Conservation (phyloP, 2,888 invertebrate genomes). For the Exephanes ischioxanthus region DNA sequence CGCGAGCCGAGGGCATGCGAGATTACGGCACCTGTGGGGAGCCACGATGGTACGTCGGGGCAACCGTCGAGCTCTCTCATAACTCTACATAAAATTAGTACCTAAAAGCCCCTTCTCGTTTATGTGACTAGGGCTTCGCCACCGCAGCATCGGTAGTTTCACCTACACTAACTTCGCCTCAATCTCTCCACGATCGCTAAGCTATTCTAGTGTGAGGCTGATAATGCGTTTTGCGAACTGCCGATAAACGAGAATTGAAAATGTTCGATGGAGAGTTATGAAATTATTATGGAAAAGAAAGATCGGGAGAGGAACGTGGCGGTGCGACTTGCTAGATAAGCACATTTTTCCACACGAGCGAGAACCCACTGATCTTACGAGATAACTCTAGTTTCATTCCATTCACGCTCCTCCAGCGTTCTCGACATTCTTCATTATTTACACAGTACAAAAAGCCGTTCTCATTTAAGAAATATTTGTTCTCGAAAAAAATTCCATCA, state of each 20-base stretch:
- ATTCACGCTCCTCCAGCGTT: conserved; percentile 14
- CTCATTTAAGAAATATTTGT: not conserved
- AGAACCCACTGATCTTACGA: conserved; percentile 48
- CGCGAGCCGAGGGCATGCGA: conserved; percentile 67
- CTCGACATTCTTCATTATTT: no score
- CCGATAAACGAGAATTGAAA: not conserved
- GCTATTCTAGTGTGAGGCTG: not conserved
- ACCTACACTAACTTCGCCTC: conserved; percentile 36
- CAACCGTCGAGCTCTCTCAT: conserved; percentile 74
- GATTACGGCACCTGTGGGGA: conserved; percentile 81
- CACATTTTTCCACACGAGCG: conserved; percentile 23
- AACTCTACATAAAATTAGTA: conserved; percentile 84
- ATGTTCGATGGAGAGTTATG: not conserved
- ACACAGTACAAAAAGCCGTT: not conserved
- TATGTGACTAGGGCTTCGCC: conserved; percentile 57
- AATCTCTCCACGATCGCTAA: conserved; percentile 8
- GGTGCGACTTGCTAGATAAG: conserved; percentile 45
- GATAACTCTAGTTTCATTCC: conserved; percentile 46
- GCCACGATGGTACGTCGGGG: conserved; percentile 78
- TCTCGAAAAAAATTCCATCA: not conserved
- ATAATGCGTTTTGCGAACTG: not conserved
- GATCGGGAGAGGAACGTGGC: not conserved
- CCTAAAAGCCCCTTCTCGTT: conserved; percentile 80
- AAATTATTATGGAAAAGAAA: not conserved
- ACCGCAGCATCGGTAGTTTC: conserved; percentile 53